A percentile compares a stretch with the other conserved stretches of the same genome.
Conservation (phyloP, 1,140 invertebrate genomes). For the Lanistes nyassanus region DNA sequence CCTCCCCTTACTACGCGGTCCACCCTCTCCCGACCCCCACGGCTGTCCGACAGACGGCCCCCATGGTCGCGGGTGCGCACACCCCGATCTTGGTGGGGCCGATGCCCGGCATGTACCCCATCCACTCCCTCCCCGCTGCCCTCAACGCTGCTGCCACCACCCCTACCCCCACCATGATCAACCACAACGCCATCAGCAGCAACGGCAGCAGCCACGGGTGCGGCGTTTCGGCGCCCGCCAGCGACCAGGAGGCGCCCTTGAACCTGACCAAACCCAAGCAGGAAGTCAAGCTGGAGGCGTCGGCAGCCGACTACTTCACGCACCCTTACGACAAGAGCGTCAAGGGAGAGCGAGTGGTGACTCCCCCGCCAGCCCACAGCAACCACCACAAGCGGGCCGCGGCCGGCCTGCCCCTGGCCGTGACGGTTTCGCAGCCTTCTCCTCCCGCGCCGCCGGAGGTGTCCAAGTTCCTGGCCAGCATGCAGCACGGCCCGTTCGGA, state of each 20-base stretch:
- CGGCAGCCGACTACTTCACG: constrained; percentile 18
- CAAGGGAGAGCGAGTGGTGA: constrained; percentile 38
- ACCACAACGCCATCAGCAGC: constrained; percentile 57
- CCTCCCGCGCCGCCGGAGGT: constrained; percentile 26
- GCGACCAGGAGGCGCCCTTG: constrained; percentile 79
- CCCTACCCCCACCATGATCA: background rate
- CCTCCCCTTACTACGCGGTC: constrained; percentile 43
- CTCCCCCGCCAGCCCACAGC: constrained; percentile 54
- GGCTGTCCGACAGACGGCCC: constrained; percentile 34
- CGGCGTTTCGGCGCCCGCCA: constrained; percentile 31
- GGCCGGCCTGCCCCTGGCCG: constrained; percentile 8
- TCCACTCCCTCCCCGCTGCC: too few relatives aligned
- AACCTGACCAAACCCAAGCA: constrained; percentile 87
- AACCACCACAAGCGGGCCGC: constrained; percentile 41
- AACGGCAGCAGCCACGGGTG: constrained; percentile 57
- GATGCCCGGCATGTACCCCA: background rate
- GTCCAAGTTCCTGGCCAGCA: constrained; percentile 38
- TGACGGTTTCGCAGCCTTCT: constrained; percentile 20
- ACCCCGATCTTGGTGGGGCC: background rate
- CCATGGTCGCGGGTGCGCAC: constrained; percentile 11
- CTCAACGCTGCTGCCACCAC: too few relatives aligned
- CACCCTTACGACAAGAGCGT: constrained; percentile 10
- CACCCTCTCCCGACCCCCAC: constrained; percentile 37
- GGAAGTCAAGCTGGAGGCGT: constrained; percentile 42
- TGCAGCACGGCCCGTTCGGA: constrained; percentile 48